phyloP scores from a whole-genome alignment of 2,113 vertebrate species.

The Nothobranchius kuhntae region DNA sequence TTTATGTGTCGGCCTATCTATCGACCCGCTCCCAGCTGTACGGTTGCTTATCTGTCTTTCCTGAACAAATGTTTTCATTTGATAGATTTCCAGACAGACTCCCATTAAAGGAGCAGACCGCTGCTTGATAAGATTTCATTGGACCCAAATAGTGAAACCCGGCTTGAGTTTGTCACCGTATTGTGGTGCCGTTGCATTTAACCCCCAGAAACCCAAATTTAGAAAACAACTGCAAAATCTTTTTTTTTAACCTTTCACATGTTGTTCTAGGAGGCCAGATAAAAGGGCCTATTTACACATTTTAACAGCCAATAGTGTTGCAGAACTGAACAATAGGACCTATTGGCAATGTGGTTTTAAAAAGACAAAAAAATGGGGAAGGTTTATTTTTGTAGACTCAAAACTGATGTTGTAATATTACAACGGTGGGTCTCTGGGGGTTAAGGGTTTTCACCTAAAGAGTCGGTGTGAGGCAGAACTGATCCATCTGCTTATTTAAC shows the following conservation, averaged over 20 bases:
- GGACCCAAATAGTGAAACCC: conserved; percentile 17
- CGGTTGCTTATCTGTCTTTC: conserved; percentile 47
- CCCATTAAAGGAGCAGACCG: conserved; percentile 16
- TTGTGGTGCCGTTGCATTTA: neutral
- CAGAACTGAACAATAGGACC: too few relatives aligned
- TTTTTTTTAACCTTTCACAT: too few relatives aligned
- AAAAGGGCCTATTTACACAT: too few relatives aligned
- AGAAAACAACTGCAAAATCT: too few relatives aligned
- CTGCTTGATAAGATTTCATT: conserved; percentile 32
- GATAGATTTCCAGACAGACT: conserved; percentile 48
- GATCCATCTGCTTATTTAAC: neutral
- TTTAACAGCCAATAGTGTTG: too few relatives aligned
- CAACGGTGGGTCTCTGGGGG: too few relatives aligned
- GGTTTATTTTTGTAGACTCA: too few relatives aligned
- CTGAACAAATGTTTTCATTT: conserved; percentile 55
- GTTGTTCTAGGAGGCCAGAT: too few relatives aligned
- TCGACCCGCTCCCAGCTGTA: conserved; percentile 52
- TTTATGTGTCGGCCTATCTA: conserved; percentile 54
- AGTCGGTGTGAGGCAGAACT: neutral
- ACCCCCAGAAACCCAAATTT: too few relatives aligned
- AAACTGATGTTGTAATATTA: too few relatives aligned
- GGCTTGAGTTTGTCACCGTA: conserved; percentile 11
- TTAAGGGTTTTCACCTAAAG: conserved; percentile 1
- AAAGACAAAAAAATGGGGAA: too few relatives aligned
- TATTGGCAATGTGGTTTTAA: too few relatives aligned